Base-by-base conservation (phyloP, 1,140 invertebrate genomes). In the Habropoda laboriosa region DNA sequence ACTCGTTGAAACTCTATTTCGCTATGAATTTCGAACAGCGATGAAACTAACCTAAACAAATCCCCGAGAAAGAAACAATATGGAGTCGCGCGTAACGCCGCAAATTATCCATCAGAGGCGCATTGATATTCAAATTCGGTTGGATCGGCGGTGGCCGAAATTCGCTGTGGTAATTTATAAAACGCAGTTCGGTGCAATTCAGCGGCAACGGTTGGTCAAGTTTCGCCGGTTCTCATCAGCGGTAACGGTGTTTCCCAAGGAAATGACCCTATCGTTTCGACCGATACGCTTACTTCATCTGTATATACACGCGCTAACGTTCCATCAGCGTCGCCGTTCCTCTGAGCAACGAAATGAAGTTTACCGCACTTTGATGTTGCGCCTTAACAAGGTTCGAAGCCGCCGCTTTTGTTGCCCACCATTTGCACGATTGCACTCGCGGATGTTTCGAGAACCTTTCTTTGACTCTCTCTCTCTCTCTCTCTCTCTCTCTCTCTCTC, bases 301-400 rank as follows among this genome's bases (percentile, higher is more conserved):
- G 73, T 73, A n/a, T n/a, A n/a, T n/a, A 67, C 61, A 77, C 66
- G 77, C 78, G 79, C 45, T 40, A 58, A 60, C 38, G 12, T 63
- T 73, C 77, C 68, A 80, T 64, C 35, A 60, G 30, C 53, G 49
- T 67, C 55, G 67, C 30, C 76, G 74, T 73, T 75, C n/a, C 66
- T 67, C 49, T 38, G 47, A 63, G 27, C 27, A 24, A 0, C 66
- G 51, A 74, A 81, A 85, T 80, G 80, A 81, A 78, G 68, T 83
- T 85, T 78, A 70, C 51, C 55, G 68, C 74, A 81, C 81, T 85
- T 85, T 83, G 81, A 83, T 71, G 83, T 81, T 55, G 57, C 79
- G 58, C 61, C 73, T 83, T 78, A 83, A 83, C 82, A 73, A 83
- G 73, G 47, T 63, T 80, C 76, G 66, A n/a, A 63, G 42, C 42